A percentile compares a stretch with the other conserved stretches of the same genome.
Conservation (phyloP, 2,888 invertebrate species). For the Gymnoscelis rufifasciata region DNA sequence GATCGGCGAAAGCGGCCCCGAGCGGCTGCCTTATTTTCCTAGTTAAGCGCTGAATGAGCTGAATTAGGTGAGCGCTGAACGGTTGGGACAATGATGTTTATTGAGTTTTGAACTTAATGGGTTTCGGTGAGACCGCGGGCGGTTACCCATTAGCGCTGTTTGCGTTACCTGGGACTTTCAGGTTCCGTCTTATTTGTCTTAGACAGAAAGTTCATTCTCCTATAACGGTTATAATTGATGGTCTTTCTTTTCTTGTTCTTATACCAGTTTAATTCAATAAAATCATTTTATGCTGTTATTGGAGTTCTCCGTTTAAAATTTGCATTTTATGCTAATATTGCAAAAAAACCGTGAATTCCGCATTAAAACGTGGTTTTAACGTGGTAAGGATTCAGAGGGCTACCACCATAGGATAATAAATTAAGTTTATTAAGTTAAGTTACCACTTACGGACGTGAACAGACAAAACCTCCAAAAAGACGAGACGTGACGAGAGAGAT, state of each 20-base stretch:
- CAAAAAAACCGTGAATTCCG: too few species aligned
- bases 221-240: neutral
- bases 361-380: too few species aligned
- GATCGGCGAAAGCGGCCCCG: constrained; percentile 72
- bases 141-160: constrained; percentile 67
- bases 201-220: constrained; percentile 12
- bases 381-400: too few species aligned
- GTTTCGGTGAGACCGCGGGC: constrained; percentile 57
- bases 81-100: constrained; percentile 66
- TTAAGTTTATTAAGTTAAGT: too few species aligned
- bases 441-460: too few species aligned
- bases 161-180: constrained; percentile 33
- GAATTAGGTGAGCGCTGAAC: constrained; percentile 6
- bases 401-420: too few species aligned
- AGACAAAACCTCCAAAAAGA: too few species aligned
- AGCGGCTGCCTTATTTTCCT: constrained; percentile 68
- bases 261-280: too few species aligned
- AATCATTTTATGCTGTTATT: too few species aligned
- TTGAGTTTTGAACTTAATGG: constrained; percentile 73
- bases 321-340: too few species aligned
- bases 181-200: constrained; percentile 21
- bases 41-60: constrained; percentile 54
- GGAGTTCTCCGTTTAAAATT: too few species aligned
- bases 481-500: too few species aligned
- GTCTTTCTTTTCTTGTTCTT: neutral